These are phyloP conservation scores for Hemaris fuciformis DNA, from an alignment of 2,888 invertebrate genomes.

Conservation along the genomic window DNA sequence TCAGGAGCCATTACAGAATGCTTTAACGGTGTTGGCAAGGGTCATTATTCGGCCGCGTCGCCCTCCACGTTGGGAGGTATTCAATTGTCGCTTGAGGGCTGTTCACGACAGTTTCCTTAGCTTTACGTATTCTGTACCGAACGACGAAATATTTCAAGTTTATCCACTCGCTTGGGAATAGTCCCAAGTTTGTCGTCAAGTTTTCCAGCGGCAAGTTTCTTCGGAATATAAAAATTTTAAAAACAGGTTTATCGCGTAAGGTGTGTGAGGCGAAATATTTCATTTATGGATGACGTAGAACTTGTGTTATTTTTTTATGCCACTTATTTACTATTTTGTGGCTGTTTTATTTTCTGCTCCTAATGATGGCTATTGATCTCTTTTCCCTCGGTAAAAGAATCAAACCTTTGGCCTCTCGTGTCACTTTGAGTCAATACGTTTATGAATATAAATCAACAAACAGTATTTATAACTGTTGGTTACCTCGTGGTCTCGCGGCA, in stretches of 20 bases:
- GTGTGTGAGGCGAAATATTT: neutral
- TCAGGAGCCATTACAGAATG: slow-evolving; percentile 23
- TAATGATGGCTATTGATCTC: no score
- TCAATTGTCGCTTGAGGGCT: slow-evolving; percentile 39
- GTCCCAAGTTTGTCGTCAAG: neutral
- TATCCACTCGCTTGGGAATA: neutral
- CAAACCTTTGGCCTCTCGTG: no score
- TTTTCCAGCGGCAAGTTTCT: neutral
- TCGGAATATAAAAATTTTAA: neutral
- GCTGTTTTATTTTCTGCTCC: no score
- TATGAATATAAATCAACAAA: no score
- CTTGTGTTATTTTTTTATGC: no score
- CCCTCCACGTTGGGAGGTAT: slow-evolving; percentile 9
- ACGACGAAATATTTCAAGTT: slow-evolving; percentile 30
- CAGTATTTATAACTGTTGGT: no score
- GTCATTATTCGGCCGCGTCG: neutral
- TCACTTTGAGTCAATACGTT: no score
- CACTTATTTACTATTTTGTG: no score
- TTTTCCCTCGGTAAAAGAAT: no score
- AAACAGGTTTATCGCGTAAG: neutral
- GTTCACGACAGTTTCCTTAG: slow-evolving; percentile 32
- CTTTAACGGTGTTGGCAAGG: slow-evolving; percentile 27
- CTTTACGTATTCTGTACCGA: slow-evolving; percentile 22
- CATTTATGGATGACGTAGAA: no score
- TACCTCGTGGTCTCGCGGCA: no score